Evolutionary conservation across 2,888 invertebrate genomes (phyloP).

Genomic region (Rhodophaea formosa): DNA sequence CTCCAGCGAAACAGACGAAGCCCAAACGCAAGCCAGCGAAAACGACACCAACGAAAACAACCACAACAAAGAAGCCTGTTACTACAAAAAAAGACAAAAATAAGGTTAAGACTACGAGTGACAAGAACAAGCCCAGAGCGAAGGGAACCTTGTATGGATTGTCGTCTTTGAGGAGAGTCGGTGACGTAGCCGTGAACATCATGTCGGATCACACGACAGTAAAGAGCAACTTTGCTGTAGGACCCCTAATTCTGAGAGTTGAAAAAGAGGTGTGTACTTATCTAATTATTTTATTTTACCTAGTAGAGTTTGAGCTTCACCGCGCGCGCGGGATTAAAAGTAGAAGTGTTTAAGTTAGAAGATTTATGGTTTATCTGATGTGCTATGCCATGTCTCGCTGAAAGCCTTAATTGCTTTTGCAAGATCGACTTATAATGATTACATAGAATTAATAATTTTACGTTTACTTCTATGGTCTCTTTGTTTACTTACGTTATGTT

Average conservation of each 20-base stretch:
- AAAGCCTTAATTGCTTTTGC: too few species aligned
- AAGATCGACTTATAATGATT: too few species aligned
- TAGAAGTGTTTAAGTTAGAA: not conserved
- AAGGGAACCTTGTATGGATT: slow-evolving; percentile 90
- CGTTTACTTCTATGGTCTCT: too few species aligned
- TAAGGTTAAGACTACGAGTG: slow-evolving; percentile 56
- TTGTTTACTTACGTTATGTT: too few species aligned
- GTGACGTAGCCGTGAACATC: slow-evolving; percentile 90
- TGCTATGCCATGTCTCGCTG: too few species aligned
- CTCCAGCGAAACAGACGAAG: slow-evolving; percentile 46
- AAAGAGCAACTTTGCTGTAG: slow-evolving; percentile 89
- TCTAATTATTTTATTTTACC: not conserved
- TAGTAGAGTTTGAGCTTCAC: too few species aligned
- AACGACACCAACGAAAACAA: slow-evolving; percentile 57
- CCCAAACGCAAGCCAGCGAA: slow-evolving; percentile 56
- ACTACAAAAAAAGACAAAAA: slow-evolving; percentile 43
- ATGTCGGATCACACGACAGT: slow-evolving; percentile 90
- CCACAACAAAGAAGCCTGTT: slow-evolving; percentile 59
- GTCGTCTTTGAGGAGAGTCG: slow-evolving; percentile 88
- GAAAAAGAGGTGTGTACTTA: slow-evolving; percentile 85
- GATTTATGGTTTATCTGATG: too few species aligned
- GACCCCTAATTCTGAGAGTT: slow-evolving; percentile 89
- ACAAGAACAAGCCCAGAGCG: slow-evolving; percentile 83
- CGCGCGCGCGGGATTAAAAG: too few species aligned
- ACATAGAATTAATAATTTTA: too few species aligned